These are phyloP conservation scores for Cyclopterus lumpus DNA, from an alignment of 2,797 vertebrate species.

Conservation along the genomic window DNA sequence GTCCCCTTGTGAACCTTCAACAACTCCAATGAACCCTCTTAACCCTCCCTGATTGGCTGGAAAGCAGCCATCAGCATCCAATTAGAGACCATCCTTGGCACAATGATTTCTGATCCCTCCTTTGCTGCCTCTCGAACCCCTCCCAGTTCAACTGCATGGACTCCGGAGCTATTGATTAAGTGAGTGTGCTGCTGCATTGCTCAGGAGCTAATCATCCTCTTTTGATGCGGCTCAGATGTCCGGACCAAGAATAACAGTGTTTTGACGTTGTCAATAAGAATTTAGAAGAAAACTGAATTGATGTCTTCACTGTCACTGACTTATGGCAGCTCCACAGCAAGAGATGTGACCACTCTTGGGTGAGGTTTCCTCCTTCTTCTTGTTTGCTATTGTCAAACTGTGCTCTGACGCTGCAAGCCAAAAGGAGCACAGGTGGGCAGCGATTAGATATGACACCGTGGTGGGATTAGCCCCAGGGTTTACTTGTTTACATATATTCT, in stretches of 20 bases:
- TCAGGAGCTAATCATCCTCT: background rate
- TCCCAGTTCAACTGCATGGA: background rate
- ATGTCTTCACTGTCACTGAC: background rate
- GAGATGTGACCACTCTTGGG: background rate
- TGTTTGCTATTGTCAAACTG: background rate
- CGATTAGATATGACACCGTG: slow-evolving; percentile 28
- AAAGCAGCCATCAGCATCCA: slow-evolving; percentile 46
- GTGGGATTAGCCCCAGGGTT: slow-evolving; percentile 27
- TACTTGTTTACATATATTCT: slow-evolving; percentile 43
- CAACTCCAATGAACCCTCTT: slow-evolving; percentile 54
- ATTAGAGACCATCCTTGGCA: slow-evolving; percentile 18
- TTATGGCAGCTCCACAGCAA: background rate
- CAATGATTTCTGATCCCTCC: slow-evolving; percentile 28
- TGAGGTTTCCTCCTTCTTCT: background rate
- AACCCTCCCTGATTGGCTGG: slow-evolving; percentile 50
- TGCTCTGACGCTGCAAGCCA: background rate
- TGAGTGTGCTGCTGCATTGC: background rate
- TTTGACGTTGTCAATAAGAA: background rate
- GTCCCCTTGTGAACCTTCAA: slow-evolving; percentile 41
- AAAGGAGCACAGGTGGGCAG: background rate
- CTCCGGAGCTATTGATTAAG: slow-evolving; percentile 23
- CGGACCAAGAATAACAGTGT: background rate
- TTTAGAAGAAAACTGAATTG: background rate
- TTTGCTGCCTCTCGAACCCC: background rate
- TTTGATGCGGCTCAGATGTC: background rate